These are phyloP conservation scores for Cotesia glomerata DNA, from an alignment of 1,140 invertebrate species.

Conservation along the genomic window DNA sequence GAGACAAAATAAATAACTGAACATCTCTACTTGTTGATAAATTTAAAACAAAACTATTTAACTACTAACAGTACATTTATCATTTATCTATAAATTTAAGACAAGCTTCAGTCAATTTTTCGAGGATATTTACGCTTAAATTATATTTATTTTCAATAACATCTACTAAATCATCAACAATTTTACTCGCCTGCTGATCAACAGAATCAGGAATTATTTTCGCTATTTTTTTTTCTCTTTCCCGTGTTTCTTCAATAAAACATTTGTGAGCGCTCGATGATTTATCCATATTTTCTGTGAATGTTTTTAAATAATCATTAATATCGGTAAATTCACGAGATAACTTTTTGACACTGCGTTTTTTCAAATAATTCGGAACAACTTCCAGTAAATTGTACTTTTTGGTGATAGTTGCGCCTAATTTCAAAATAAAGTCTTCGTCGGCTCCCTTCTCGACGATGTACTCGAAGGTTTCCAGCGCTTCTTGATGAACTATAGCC, in stretches of 20 bases:
- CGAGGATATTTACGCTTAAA: background rate
- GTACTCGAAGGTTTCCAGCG: conserved; percentile 10
- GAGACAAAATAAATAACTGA: too few species aligned
- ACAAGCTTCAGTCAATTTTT: conserved; percentile 18
- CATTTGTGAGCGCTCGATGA: conserved; percentile 9
- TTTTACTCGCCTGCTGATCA: background rate
- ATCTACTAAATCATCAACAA: background rate
- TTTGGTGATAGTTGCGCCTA: background rate
- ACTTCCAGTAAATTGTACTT: conserved; percentile 1
- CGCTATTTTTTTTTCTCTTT: conserved; percentile 1
- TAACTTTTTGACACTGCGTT: background rate
- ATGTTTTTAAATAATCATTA: background rate
- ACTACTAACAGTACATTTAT: background rate
- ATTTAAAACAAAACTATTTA: too few species aligned
- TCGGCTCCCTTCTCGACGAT: conserved; percentile 6
- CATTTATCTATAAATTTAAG: background rate
- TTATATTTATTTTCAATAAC: background rate
- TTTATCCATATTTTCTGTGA: background rate
- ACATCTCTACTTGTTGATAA: too few species aligned
- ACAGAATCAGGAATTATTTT: conserved; percentile 3
- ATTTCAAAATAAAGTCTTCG: background rate
- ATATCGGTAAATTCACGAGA: background rate
- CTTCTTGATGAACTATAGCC: conserved; percentile 15
- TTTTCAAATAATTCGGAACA: conserved; percentile 6
- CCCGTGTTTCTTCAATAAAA: background rate